phyloP scores from a whole-genome alignment of 2,797 vertebrate species.

The Danio tinwini region DNA sequence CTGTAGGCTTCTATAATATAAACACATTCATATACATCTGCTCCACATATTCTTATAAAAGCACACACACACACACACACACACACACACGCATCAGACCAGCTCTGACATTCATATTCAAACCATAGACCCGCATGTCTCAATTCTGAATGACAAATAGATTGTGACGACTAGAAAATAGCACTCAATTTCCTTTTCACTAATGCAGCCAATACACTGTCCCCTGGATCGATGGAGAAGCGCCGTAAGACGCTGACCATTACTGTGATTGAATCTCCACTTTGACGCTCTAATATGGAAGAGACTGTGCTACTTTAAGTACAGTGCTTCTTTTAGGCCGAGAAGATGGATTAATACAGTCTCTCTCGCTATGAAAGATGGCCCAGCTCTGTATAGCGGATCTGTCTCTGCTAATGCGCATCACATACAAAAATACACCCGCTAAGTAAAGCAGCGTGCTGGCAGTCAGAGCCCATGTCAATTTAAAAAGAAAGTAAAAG shows the following conservation, averaged over 20 bases:
- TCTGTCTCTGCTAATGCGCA: slow-evolving; percentile 57
- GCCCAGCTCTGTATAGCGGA: slow-evolving; percentile 39
- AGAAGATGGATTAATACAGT: slow-evolving; percentile 60
- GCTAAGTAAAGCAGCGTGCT: slow-evolving; percentile 58
- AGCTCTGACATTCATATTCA: slow-evolving; percentile 54
- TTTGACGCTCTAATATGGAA: slow-evolving; percentile 58
- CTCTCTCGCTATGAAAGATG: slow-evolving; percentile 54
- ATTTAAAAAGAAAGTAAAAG: slow-evolving; percentile 44
- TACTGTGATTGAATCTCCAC: slow-evolving; percentile 65
- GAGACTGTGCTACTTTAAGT: slow-evolving; percentile 41
- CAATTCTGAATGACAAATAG: slow-evolving; percentile 67
- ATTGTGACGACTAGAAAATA: slow-evolving; percentile 68
- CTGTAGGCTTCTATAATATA: neutral
- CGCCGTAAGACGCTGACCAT: slow-evolving; percentile 65
- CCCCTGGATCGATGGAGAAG: slow-evolving; percentile 61
- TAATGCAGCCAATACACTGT: slow-evolving; percentile 63
- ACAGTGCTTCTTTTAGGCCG: slow-evolving; percentile 43
- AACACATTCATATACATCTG: slow-evolving; percentile 7
- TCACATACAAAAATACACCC: slow-evolving; percentile 54
- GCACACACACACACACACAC: slow-evolving; percentile 36
- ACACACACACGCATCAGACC: slow-evolving; percentile 33
- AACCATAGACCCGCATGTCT: slow-evolving; percentile 45
- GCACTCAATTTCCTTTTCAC: slow-evolving; percentile 67
- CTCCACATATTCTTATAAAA: slow-evolving; percentile 31
- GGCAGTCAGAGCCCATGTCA: slow-evolving; percentile 47